Base-by-base conservation (phyloP, 2,797 vertebrate genomes). In the Sebastes trivittatus region DNA sequence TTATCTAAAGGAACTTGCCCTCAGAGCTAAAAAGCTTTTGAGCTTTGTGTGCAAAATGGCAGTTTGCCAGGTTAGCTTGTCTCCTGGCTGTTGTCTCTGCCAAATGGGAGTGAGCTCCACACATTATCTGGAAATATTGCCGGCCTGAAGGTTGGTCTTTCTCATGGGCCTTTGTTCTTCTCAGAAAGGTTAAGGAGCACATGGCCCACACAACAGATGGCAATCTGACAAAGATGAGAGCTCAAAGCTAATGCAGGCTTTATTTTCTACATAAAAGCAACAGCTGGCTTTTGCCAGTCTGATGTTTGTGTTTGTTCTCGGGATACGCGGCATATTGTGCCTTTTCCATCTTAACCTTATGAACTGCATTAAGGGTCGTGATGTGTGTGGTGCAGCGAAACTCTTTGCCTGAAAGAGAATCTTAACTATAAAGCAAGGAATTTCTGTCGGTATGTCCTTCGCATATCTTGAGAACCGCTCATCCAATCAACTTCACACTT, bases 151-250 rank as follows among this genome's bases (percentile, higher is more conserved):
- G 79, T 69, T 49, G 78, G 68, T 78, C 58, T 85, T 82, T 82
- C 78, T 84, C 65, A 72, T 3, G 13, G 52, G 67, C 72, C 65
- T 87, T 90, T 90, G 79, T 89, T 82, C 72, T 67, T 46, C 36
- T 74, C 38, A 75, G 72, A 82, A 80, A 73, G 72, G 66, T 78
- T n/a, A 52, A n/a, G 49, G 49, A 52, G 49, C 49, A 52, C 20
- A n/a, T n/a, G 29, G 22, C 61, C 64, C 52, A 62, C 36, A 64
- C 69, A 72, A 20, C 56, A 52, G 56, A 42, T 49, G 14, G 36
- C 74, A 81, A 81, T 79, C 67, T 62, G 22, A 76, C 58, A 72
- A 72, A 68, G 75, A 86, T 78, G 76, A 75, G 61, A 56, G 75
- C 56, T 70, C n/a, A 29, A 34, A 4, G 20, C 18, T 72, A 67